Conservation (phyloP, 2,888 invertebrate species). For the Cerceris ruficornis region DNA sequence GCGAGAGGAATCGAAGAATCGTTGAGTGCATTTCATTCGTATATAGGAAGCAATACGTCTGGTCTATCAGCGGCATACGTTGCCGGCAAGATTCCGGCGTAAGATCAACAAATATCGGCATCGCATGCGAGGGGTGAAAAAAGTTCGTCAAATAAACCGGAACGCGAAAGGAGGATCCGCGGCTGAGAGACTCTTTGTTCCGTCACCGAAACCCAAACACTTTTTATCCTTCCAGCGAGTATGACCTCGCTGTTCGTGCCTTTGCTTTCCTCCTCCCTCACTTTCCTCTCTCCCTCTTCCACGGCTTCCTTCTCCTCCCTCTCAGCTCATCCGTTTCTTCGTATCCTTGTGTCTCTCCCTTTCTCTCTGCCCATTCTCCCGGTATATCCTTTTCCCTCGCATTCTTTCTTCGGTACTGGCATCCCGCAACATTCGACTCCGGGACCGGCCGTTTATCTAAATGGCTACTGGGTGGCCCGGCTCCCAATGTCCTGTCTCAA, state of each 20-base stretch:
- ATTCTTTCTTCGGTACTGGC: slow-evolving; percentile 57
- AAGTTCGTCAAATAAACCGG: slow-evolving; percentile 51
- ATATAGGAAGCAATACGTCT: slow-evolving; percentile 1
- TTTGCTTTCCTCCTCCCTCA: slow-evolving; percentile 68
- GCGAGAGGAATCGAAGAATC: not conserved
- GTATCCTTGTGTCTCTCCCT: slow-evolving; percentile 14
- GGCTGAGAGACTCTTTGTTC: slow-evolving; percentile 68
- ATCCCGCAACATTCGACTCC: slow-evolving; percentile 76
- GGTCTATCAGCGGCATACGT: not conserved
- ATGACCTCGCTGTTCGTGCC: slow-evolving; percentile 47
- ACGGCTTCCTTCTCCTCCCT: slow-evolving; percentile 10
- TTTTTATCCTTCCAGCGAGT: slow-evolving; percentile 59
- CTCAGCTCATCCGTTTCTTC: slow-evolving; percentile 16
- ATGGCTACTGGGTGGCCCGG: slow-evolving; percentile 79
- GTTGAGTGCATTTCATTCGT: slow-evolving; percentile 4
- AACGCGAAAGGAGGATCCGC: slow-evolving; percentile 47
- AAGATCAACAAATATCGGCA: slow-evolving; percentile 55
- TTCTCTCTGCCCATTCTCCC: slow-evolving; percentile 15
- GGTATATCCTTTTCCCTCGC: slow-evolving; percentile 13
- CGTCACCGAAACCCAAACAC: slow-evolving; percentile 70
- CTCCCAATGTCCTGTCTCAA: slow-evolving; percentile 66
- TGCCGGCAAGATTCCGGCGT: slow-evolving; percentile 22
- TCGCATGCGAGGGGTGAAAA: slow-evolving; percentile 3
- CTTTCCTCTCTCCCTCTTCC: slow-evolving; percentile 33
- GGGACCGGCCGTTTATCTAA: slow-evolving; percentile 80